A percentile compares a stretch with the other conserved stretches of the same genome.
These are phyloP conservation scores for Epinotia nisella DNA, from an alignment of 2,888 invertebrate species.

Conservation along the genomic window DNA sequence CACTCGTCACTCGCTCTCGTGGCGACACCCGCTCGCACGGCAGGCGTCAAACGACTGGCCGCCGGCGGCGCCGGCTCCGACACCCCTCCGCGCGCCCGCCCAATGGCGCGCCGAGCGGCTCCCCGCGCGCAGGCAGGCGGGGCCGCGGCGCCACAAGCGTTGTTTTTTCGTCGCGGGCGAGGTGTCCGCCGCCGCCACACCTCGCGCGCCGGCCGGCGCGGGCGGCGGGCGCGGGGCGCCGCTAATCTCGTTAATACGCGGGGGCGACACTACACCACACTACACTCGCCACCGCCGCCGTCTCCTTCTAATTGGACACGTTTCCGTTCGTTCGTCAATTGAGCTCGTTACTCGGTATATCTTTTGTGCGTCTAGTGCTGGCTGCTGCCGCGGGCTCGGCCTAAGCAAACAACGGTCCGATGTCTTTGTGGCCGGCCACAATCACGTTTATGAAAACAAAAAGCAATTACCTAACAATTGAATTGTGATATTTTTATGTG, in stretches of 20 bases:
- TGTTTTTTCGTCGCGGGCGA: slow-evolving; percentile 81
- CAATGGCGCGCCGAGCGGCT: slow-evolving; percentile 72
- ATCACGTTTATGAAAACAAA: slow-evolving; percentile 23
- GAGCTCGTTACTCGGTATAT: slow-evolving; percentile 81
- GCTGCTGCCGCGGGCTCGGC: slow-evolving; percentile 46
- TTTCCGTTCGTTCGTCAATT: slow-evolving; percentile 84
- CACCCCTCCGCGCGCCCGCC: slow-evolving; percentile 80
- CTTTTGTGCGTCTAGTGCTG: slow-evolving; percentile 65
- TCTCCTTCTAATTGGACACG: slow-evolving; percentile 84
- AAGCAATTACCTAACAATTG: slow-evolving; percentile 26
- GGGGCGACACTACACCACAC: slow-evolving; percentile 61
- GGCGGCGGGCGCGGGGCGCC: slow-evolving; percentile 57
- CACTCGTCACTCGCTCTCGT: slow-evolving; percentile 66
- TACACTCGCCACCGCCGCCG: slow-evolving; percentile 69
- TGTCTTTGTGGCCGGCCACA: slow-evolving; percentile 26
- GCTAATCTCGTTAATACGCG: slow-evolving; percentile 80
- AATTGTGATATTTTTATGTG: slow-evolving; percentile 6
- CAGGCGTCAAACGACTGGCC: slow-evolving; percentile 82
- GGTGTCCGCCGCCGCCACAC: slow-evolving; percentile 77
- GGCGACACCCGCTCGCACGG: slow-evolving; percentile 81
- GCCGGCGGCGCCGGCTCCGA: slow-evolving; percentile 83
- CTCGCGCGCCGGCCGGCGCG: slow-evolving; percentile 64
- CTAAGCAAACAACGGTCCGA: slow-evolving; percentile 31
- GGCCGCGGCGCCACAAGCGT: slow-evolving; percentile 73
- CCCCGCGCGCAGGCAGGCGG: slow-evolving; percentile 64